These are phyloP conservation scores for Dunckerocampus dactyliophorus DNA, from an alignment of 2,113 vertebrate species.

Conservation along the genomic window DNA sequence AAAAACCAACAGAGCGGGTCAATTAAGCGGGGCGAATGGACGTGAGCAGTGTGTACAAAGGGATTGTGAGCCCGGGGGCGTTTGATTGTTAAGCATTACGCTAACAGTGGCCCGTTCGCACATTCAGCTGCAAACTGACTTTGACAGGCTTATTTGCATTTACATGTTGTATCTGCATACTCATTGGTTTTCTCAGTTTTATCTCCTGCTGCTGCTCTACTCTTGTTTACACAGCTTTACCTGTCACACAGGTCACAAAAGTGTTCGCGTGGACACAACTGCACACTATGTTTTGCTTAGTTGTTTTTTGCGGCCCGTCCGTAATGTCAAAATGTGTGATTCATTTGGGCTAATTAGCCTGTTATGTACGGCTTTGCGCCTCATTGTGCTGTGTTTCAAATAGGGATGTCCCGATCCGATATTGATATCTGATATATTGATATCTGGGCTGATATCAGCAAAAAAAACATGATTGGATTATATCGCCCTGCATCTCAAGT, in stretches of 20 bases:
- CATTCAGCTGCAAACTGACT: conserved; percentile 11
- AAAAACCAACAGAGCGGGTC: conserved; percentile 27
- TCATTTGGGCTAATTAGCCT: not conserved
- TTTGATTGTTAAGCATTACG: conserved; percentile 25
- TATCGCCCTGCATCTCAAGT: no score
- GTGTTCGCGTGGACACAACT: no score
- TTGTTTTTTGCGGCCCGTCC: not conserved
- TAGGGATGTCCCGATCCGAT: no score
- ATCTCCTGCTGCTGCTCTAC: no score
- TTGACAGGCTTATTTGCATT: conserved; percentile 12
- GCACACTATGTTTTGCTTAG: not conserved
- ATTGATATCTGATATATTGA: no score
- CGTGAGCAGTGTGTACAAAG: conserved; percentile 26
- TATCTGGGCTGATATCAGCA: no score
- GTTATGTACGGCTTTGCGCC: not conserved
- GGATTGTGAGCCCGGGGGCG: not conserved
- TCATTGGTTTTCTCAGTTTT: not conserved
- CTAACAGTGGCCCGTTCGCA: conserved; percentile 28
- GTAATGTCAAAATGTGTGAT: not conserved
- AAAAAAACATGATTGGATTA: no score
- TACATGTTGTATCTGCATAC: not conserved
- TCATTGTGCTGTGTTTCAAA: not conserved
- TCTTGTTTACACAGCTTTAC: conserved; percentile 1
- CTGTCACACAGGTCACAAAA: not conserved
- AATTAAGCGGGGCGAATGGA: conserved; percentile 23